Conservation (phyloP, 2,888 invertebrate species). For the Chloroclysta siterata region DNA sequence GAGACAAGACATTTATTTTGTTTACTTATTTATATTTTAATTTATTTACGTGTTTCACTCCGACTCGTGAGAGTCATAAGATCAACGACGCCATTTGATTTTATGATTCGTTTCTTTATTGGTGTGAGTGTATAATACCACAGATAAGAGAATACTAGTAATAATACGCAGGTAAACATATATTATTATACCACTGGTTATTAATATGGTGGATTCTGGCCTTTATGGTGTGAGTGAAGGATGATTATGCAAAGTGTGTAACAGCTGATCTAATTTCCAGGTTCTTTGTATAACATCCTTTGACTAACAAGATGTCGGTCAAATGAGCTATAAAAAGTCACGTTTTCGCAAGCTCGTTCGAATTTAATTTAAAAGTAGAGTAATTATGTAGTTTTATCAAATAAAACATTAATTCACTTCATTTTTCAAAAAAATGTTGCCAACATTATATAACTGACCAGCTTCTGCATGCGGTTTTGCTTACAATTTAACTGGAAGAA, state of each 20-base stretch:
- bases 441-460: background rate
- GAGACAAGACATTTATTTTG: too few relatives aligned
- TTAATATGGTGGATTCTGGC: background rate
- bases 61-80: too few relatives aligned
- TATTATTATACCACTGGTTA: too few relatives aligned
- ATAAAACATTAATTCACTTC: background rate
- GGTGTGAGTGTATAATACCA: too few relatives aligned
- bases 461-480: background rate
- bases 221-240: conserved; percentile 17
- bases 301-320: conserved; percentile 19
- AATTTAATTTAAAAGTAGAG: conserved; percentile 13
- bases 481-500: too few relatives aligned
- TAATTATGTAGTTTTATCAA: background rate
- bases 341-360: conserved; percentile 16
- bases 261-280: conserved; percentile 4
- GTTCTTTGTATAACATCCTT: conserved; percentile 13
- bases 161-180: too few relatives aligned
- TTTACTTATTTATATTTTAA: too few relatives aligned
- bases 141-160: too few relatives aligned
- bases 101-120: too few relatives aligned
- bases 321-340: conserved; percentile 11
- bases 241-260: conserved; percentile 14
- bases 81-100: too few relatives aligned
- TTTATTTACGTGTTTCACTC: too few relatives aligned
- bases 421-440: background rate